A percentile compares a stretch with the other conserved stretches of the same genome.
Evolutionary conservation across 2,113 vertebrate genomes (phyloP).

Genomic region (Hydrochoerus hydrochaeris): DNA sequence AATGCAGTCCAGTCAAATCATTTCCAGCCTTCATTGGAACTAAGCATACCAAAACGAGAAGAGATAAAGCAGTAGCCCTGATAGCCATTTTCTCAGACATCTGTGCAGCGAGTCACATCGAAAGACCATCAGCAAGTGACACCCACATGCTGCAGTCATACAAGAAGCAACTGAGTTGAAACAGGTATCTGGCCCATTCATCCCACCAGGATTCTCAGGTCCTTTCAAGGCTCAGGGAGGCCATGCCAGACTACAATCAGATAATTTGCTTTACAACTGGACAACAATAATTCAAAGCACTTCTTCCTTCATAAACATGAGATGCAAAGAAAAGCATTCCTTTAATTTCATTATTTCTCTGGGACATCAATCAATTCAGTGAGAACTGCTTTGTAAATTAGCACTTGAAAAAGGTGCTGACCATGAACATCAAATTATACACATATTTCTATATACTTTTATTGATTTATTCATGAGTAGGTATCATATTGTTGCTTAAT

Average conservation of each 20-base stretch:
- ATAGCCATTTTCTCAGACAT: constrained; percentile 35
- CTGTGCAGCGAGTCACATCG: constrained; percentile 68
- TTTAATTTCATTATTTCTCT: constrained; percentile 41
- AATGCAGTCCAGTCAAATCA: constrained; percentile 5
- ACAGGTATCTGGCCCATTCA: constrained; percentile 46
- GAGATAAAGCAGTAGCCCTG: constrained; percentile 34
- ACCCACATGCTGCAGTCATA: neutral
- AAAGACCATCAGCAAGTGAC: constrained; percentile 55
- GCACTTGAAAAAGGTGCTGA: constrained; percentile 28
- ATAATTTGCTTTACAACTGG: constrained; percentile 57
- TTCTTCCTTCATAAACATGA: constrained; percentile 34
- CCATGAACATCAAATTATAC: neutral
- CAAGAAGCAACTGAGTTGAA: constrained; percentile 47
- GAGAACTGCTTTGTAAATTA: neutral
- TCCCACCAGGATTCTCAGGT: constrained; percentile 50
- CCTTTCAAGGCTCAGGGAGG: constrained; percentile 49
- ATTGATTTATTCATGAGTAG: constrained; percentile 45
- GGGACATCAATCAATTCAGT: constrained; percentile 17
- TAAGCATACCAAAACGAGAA: constrained; percentile 61
- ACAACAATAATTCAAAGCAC: constrained; percentile 57
- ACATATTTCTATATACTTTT: constrained; percentile 12
- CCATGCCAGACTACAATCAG: neutral
- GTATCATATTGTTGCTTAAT: constrained; percentile 26
- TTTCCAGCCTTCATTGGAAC: neutral
- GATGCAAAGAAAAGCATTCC: neutral